Base-by-base conservation (phyloP, 1,140 invertebrate species). In the Nasonia vitripennis region DNA sequence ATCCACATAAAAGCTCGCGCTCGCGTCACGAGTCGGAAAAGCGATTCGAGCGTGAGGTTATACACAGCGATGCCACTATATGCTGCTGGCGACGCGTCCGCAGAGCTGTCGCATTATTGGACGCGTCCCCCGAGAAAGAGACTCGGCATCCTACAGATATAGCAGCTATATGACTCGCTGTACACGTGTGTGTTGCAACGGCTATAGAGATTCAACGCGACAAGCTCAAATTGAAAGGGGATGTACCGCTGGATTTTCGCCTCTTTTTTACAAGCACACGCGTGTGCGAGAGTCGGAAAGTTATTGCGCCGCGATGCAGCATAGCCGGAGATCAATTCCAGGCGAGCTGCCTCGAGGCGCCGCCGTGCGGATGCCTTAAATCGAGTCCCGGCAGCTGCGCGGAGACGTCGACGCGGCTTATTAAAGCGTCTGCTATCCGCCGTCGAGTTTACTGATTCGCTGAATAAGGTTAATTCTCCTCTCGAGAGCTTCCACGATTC, bases 341-440 rank as follows among this genome's bases (percentile, higher is more conserved):
- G 68, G 6, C 14, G 78, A 5, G 34, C 27, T 45, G 27, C 23
- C 31, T 34, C 68, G 68, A 71, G 68, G 27, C 23, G 23, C 68
- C 27, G 27, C 27, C 27, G 27, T 31, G 68, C 5, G 10, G 27
- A 62, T 55, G 34, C 12, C 68, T 71, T 71, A 71, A 71, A 71
- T 71, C 68, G 68, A 71, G 20, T 71, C n/a, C 23, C 67, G 12
- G 48, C 48, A 17, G 48, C 9, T 45, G 10, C 41, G 41, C 41
- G 41, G 6, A 68, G 27, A 80, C 31, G 55, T 41, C 34, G 41
- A n/a, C 37, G 23, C 23, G 41, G 20, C 68, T 81, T 71, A 71
- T 81, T 81, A 71, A 81, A 81, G 34, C 34, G 37, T 11, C 34
- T 20, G 9, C 79, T 81, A 45, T 45, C 41, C 10, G 23, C 67